Percentiles rank a stretch among this genome's conserved stretches.
Evolutionary conservation across 2,797 vertebrate species (phyloP).

Genomic region (Rallus crepitans): DNA sequence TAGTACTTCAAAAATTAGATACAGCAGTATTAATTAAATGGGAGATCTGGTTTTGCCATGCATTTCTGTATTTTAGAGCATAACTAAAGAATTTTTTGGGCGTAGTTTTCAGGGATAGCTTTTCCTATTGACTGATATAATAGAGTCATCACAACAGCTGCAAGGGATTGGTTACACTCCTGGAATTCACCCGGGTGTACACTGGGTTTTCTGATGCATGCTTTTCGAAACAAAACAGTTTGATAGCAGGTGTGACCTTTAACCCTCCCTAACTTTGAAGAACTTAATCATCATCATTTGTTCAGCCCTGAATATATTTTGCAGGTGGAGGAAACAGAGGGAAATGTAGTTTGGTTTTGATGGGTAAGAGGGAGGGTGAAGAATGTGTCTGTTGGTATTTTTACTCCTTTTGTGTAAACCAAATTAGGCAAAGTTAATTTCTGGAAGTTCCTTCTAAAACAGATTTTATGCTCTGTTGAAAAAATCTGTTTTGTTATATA

Average conservation of each 20-base stretch:
- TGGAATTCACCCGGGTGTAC: slow-evolving; percentile 75
- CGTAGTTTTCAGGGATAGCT: slow-evolving; percentile 40
- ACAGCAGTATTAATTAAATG: slow-evolving; percentile 24
- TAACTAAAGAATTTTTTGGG: slow-evolving; percentile 62
- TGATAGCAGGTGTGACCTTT: slow-evolving; percentile 86
- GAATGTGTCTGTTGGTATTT: not conserved
- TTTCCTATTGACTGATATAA: slow-evolving; percentile 61
- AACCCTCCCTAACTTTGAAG: slow-evolving; percentile 70
- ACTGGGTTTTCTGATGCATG: slow-evolving; percentile 70
- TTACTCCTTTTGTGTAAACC: not conserved
- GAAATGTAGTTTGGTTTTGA: slow-evolving; percentile 48
- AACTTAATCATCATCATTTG: slow-evolving; percentile 59
- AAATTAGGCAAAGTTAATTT: not conserved
- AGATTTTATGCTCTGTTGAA: not conserved
- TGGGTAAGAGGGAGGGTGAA: not conserved
- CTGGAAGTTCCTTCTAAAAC: not conserved
- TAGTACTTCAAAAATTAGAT: slow-evolving; percentile 46
- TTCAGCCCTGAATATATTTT: slow-evolving; percentile 58
- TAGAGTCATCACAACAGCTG: slow-evolving; percentile 86
- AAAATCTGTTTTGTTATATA: not conserved
- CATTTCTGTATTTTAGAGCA: slow-evolving; percentile 54
- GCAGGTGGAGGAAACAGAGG: slow-evolving; percentile 48
- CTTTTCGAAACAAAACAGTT: slow-evolving; percentile 80
- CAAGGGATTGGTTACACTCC: slow-evolving; percentile 79
- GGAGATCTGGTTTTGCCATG: slow-evolving; percentile 19